Evolutionary conservation across 2,888 invertebrate genomes (phyloP), one percentile per base, ranked within the genome.

Genomic region (Drosophila kokeensis): DNA sequence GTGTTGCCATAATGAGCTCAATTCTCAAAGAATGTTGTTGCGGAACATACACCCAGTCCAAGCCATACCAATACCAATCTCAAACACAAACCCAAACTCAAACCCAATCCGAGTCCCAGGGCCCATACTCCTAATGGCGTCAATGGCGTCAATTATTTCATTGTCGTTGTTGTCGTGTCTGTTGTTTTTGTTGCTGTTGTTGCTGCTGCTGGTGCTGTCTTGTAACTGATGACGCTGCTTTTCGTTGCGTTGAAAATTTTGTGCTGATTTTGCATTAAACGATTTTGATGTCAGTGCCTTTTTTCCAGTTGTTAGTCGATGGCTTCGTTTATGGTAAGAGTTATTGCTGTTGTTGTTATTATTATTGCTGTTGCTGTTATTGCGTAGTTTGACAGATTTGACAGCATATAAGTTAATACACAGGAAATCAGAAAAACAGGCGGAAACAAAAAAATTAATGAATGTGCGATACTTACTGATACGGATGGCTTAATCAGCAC

Each of bases 141-240:
- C 85, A 89, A 90, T 91, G 90, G 87, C 91, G 91, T 90, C 92
- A 91, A 91, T 91, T 91, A 91, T 91, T 92, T 91, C 82, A 87
- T 87, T 87, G 84, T 82, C 88, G 64, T 75, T 75, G 54, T 62
- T 73, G 70, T 69, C 70, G 53, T 65, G 30, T 49, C 58, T 45
- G 29, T 65, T 59, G 36, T 27, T 18, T 49, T 49, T 49, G 18
- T 27, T 54, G 40, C 58, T 62, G 48, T 60, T 64, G 42, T 48
- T 73, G 68, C 58, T 66, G 38, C 32, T 76, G 62, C 60, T 71
- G 79, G 54, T 72, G 65, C 61, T 82, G 67, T 58, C 61, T 69
- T 79, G 86, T 85, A 80, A 87, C 80, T 87, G 91, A 87, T 87
- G 87, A 90, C 87, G 88, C 72, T 89, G 91, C 90, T 90, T 74